phyloP scores from a whole-genome alignment of 2,113 vertebrate species.

The Vombatus ursinus region DNA sequence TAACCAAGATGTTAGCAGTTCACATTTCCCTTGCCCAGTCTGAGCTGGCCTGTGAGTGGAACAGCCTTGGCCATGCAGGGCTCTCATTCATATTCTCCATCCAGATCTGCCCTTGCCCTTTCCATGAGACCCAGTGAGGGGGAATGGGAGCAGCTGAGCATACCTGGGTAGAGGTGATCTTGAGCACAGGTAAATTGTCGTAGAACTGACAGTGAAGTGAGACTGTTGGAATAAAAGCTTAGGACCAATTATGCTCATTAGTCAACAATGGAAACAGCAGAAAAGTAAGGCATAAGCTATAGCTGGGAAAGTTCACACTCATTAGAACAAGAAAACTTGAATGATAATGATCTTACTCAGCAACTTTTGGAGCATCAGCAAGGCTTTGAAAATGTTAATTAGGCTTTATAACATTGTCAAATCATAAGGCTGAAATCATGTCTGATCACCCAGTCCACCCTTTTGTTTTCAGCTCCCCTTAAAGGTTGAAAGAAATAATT shows the following conservation, averaged over 20 bases:
- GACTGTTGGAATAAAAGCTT: conserved; percentile 43
- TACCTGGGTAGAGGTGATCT: background rate
- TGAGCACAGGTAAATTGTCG: conserved; percentile 15
- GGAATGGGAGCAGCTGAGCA: background rate
- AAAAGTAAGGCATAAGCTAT: background rate
- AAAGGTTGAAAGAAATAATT: background rate
- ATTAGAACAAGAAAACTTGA: conserved; percentile 45
- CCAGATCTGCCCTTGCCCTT: background rate
- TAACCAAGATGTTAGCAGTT: background rate
- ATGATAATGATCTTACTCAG: conserved; percentile 33
- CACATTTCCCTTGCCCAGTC: background rate
- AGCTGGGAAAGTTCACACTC: conserved; percentile 57
- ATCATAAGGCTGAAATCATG: background rate
- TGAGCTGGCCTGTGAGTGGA: background rate
- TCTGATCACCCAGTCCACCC: conserved; percentile 6
- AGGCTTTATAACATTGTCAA: conserved; percentile 36
- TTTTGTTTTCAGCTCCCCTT: background rate
- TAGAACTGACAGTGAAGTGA: background rate
- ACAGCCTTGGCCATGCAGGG: background rate
- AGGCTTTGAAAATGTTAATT: conserved; percentile 53
- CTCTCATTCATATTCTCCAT: background rate
- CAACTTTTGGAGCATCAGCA: conserved; percentile 9
- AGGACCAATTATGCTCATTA: conserved; percentile 30
- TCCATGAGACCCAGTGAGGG: background rate
- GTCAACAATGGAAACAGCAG: conserved; percentile 23